These are phyloP conservation scores for Osedax frankpressi DNA, from an alignment of 2,888 invertebrate species.

Conservation along the genomic window DNA sequence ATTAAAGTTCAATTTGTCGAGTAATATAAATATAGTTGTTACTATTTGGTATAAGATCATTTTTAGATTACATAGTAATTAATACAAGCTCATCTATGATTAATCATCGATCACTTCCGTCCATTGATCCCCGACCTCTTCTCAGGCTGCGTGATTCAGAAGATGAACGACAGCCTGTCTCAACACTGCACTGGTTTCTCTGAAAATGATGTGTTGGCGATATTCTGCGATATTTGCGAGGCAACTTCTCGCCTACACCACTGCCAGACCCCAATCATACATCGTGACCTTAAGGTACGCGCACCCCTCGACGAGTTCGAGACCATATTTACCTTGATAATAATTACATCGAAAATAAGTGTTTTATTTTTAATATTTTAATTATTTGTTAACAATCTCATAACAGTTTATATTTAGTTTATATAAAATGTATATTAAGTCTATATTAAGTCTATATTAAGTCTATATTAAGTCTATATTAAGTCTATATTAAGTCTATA, in stretches of 20 bases:
- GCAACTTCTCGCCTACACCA: conserved; percentile 79
- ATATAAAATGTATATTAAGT: too few relatives aligned
- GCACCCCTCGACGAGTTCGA: conserved; percentile 23
- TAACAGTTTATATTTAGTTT: too few relatives aligned
- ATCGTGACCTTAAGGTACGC: conserved; percentile 71
- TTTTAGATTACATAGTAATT: not conserved
- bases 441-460: too few relatives aligned
- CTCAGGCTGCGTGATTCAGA: conserved; percentile 61
- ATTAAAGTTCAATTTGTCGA: too few relatives aligned
- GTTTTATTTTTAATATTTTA: too few relatives aligned
- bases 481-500: too few relatives aligned
- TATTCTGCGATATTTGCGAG: conserved; percentile 81
- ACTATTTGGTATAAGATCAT: too few relatives aligned
- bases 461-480: too few relatives aligned
- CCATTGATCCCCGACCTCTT: conserved; percentile 14
- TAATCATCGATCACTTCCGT: not conserved
- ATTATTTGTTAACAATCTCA: too few relatives aligned
- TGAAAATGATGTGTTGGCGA: conserved; percentile 59
- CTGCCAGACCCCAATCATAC: conserved; percentile 80
- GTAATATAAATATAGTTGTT: too few relatives aligned
- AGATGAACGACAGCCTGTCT: conserved; percentile 61
- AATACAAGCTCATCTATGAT: not conserved
- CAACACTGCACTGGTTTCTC: conserved; percentile 37
- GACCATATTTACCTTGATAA: too few relatives aligned
- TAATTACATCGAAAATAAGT: too few relatives aligned